A percentile compares a stretch with the other conserved stretches of the same genome.
These are phyloP conservation scores for Psammodynastes pulverulentus DNA, from an alignment of 2,113 vertebrate species.

Conservation along the genomic window DNA sequence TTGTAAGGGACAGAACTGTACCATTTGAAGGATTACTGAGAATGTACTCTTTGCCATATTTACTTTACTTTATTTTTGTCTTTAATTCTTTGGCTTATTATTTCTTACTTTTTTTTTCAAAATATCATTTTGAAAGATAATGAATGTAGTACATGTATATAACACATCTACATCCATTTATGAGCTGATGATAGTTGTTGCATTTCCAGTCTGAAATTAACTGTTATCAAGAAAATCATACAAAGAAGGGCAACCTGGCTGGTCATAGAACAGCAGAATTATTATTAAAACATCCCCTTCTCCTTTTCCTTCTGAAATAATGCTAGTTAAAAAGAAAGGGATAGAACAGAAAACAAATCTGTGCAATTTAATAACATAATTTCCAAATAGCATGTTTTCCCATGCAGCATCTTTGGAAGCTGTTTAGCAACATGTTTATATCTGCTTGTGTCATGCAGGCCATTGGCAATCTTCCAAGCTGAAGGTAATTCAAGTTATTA, in stretches of 20 bases:
- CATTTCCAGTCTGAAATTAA: neutral
- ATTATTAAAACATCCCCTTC: neutral
- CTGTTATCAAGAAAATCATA: neutral
- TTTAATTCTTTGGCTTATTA: neutral
- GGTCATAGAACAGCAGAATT: conserved; percentile 5
- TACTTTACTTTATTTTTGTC: neutral
- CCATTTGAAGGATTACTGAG: neutral
- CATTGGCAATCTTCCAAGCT: neutral
- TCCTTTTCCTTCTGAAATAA: neutral
- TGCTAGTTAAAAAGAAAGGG: neutral
- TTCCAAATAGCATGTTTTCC: neutral
- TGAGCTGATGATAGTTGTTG: neutral
- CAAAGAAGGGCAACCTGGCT: neutral
- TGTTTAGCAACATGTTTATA: conserved; percentile 4
- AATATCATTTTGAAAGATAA: neutral
- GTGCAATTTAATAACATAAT: conserved; percentile 5
- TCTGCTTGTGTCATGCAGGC: conserved; percentile 10
- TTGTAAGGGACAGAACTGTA: neutral
- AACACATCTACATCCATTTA: neutral
- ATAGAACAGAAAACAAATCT: fast-evolving
- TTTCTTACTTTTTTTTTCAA: neutral
- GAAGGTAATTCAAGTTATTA: conserved; percentile 21
- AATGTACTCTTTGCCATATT: neutral
- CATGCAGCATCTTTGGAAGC: neutral
- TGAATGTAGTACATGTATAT: neutral